Evolutionary conservation across 1,140 invertebrate genomes (phyloP), one percentile per base, ranked within the genome.

Genomic region (Caenorhabditis brenneri): DNA sequence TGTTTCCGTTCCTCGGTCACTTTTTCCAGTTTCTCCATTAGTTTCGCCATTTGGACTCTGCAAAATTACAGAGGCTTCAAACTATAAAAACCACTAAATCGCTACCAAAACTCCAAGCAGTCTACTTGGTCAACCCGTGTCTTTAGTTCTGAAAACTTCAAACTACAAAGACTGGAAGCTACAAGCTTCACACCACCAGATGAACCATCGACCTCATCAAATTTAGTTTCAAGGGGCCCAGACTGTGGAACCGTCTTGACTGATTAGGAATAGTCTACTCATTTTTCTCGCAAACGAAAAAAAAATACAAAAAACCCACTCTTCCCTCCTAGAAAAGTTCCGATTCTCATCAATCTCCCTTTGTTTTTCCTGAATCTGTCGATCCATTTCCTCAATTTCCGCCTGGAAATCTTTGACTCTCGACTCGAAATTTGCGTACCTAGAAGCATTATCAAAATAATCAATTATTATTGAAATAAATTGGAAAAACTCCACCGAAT

Each of bases 1-100:
- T 42, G 65, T 31, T 74, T 74, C 16, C 65, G 33, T 42, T 74
- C 65, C 19, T 74, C 65, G 5, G 36, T 42, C 65, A 74, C 65
- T 74, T 74, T 74, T 27, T 74, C 65, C 22, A 74, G 46, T 74
- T 74, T 74, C 24, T 46, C 65, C 65, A 74, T 74, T 46, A 74
- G 22, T 42, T 74, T 74, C n/a, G 65, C n/a, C 65, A 74, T 74
- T 46, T 74, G 65, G 19, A 46, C n/a, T 42, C 65, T 74, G 65
- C 36, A 42, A 42, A 65, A 58, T 36, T 36, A 16, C 31, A 1
- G 15, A 36, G n/a, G 0, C 4, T 4, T 46, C 16, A 4, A 46
- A 46, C 10, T 1, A 46, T 9, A 16, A 16, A 16, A 12, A 46
- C 42, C 16, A 16, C 16, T 12, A 16, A 46, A 46, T 46, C 1